Conservation (phyloP, 2,888 invertebrate genomes). For the Geotrupes spiniger region DNA sequence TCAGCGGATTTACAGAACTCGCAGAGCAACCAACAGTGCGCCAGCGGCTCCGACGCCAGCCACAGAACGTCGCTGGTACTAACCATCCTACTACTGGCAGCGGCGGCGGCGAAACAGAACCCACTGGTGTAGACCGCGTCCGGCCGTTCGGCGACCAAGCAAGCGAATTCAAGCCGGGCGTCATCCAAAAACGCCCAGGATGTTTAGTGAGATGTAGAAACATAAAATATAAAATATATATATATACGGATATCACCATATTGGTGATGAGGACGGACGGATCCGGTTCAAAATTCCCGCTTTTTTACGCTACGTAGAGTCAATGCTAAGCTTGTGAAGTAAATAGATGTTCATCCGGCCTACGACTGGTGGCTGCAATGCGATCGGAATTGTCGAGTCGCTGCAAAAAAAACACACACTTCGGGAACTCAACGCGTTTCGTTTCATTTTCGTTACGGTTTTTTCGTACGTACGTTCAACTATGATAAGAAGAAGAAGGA, state of each 20-base stretch:
- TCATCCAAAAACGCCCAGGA: slow-evolving; percentile 13
- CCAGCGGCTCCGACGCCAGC: slow-evolving; percentile 32
- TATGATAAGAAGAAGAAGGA: slow-evolving; percentile 1
- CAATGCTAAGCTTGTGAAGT: slow-evolving; percentile 28
- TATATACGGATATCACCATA: slow-evolving; percentile 25
- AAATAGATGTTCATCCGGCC: slow-evolving; percentile 22
- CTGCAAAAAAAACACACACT: slow-evolving; percentile 22
- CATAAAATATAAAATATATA: slow-evolving; percentile 14
- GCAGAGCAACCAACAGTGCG: slow-evolving; percentile 42
- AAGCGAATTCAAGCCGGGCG: slow-evolving; percentile 10
- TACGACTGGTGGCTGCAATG: slow-evolving; percentile 44
- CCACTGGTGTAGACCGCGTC: slow-evolving; percentile 10
- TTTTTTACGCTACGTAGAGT: slow-evolving; percentile 40
- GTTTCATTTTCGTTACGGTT: slow-evolving; percentile 4
- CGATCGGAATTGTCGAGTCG: slow-evolving; percentile 46
- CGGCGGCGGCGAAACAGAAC: slow-evolving; percentile 22
- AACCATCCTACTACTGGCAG: slow-evolving; percentile 26
- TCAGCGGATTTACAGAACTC: slow-evolving; percentile 44
- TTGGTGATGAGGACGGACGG: slow-evolving; percentile 32
- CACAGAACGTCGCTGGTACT: slow-evolving; percentile 23
- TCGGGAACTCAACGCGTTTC: background rate
- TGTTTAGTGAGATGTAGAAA: slow-evolving; percentile 23
- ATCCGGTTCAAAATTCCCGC: slow-evolving; percentile 33
- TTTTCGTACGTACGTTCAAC: slow-evolving; percentile 8
- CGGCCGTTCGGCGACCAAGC: slow-evolving; percentile 8